Evolutionary conservation across 2,113 vertebrate genomes (phyloP), one percentile per base, ranked within the genome.

Genomic region (Myodes glareolus): DNA sequence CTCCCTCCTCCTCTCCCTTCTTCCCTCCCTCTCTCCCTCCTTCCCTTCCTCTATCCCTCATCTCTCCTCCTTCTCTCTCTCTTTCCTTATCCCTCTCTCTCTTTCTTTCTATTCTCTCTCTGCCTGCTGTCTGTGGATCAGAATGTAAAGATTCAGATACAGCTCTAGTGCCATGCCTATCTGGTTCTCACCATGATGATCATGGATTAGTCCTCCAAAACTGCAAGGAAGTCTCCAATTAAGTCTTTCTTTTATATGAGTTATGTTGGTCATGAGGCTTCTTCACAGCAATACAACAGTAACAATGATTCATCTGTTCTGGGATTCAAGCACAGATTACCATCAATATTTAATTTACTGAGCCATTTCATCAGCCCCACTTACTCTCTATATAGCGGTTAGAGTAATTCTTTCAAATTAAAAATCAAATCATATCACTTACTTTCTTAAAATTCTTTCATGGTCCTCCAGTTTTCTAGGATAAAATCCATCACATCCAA

Each of bases 361-460:
- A 55, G 50, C 47, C 17, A n/a, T 55, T 50, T n/a, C 19, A n/a
- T 58, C 9, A 58, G 33, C 52, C 4, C 65, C 16, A 78, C 19
- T 81, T n/a, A 70, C 91, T 93, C 31, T 52, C 31, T 25, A 39
- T 1, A 21, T 31, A 92, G 55, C 6, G 52, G 84, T 70, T 63
- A 88, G 58, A 92, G 21, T 82, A 23, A 94, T 90, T 94, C 52
- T 80, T 96, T 65, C n/a, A 55, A 94, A 81, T 94, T 33, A 87
- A 61, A 90, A 94, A 82, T 90, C 11, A 45, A 84, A 68, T 88
- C 36, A 50, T 55, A 82, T 76, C 82, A 58, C 33, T 87, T 68
- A 91, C n/a, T 84, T 92, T 9, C 73, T 90, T 65, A 70, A 86
- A 58, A 89, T 55, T 21, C 12, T 73, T 61, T 45, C 7, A 36